Evolutionary conservation across 2,888 invertebrate species (phyloP).

Genomic region (Seira ritae): DNA sequence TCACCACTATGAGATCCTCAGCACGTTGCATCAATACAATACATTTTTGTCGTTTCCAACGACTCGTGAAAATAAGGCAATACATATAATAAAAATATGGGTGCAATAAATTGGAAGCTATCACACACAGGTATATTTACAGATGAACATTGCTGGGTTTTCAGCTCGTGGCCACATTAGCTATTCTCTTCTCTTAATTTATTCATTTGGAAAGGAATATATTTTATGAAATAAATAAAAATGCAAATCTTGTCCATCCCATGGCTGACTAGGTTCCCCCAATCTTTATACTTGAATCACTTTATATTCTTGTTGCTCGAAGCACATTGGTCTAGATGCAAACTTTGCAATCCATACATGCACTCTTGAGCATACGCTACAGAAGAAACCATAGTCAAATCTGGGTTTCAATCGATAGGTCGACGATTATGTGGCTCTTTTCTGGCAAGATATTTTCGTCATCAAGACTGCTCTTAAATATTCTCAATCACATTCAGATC

Average conservation of each 20-base stretch:
- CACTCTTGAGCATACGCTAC: too few relatives aligned
- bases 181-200: constrained; percentile 7
- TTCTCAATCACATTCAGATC: too few relatives aligned
- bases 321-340: too few relatives aligned
- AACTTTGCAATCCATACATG: too few relatives aligned
- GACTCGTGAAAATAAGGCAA: constrained; percentile 37
- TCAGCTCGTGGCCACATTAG: constrained; percentile 4
- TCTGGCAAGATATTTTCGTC: too few relatives aligned
- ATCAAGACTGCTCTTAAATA: too few relatives aligned
- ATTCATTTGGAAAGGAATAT: constrained; percentile 11
- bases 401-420: too few relatives aligned
- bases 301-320: too few relatives aligned
- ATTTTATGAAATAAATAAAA: not conserved
- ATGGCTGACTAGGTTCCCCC: constrained; percentile 58
- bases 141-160: not conserved
- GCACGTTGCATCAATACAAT: not conserved
- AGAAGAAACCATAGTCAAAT: too few relatives aligned
- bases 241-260: constrained; percentile 52
- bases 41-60: constrained; percentile 45
- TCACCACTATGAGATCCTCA: too few relatives aligned
- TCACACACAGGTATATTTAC: too few relatives aligned
- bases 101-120: not conserved
- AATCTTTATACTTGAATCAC: not conserved
- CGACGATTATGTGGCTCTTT: too few relatives aligned
- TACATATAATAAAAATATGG: not conserved